These are phyloP conservation scores for Nipponacmea schrenckii DNA, from an alignment of 2,888 invertebrate genomes.

Conservation along the genomic window DNA sequence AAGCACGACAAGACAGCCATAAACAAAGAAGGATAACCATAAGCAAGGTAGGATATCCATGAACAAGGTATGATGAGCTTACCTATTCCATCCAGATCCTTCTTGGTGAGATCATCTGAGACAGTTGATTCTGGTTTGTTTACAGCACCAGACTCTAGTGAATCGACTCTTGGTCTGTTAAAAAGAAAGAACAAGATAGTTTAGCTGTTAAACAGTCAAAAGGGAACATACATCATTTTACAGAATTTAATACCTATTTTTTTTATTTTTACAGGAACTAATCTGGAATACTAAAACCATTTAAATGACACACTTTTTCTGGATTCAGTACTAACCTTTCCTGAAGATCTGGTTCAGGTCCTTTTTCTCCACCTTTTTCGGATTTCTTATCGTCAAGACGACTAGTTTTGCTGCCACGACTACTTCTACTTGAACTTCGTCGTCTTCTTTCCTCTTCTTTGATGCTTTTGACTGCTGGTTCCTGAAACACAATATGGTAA, in stretches of 20 bases:
- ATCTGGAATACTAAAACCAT: no score
- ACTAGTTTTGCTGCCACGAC: slow-evolving; percentile 19
- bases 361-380: neutral
- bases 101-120: neutral
- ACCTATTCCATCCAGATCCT: neutral
- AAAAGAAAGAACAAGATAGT: no score
- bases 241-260: no score
- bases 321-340: neutral
- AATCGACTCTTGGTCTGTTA: neutral
- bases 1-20: no score
- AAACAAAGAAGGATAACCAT: no score
- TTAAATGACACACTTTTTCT: no score
- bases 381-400: neutral
- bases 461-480: slow-evolving; percentile 1
- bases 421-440: slow-evolving; percentile 22
- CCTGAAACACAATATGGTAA: neutral
- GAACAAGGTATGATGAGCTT: neutral
- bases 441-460: slow-evolving; percentile 19
- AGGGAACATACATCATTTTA: no score
- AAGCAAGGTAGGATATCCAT: no score
- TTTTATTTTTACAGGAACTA: no score
- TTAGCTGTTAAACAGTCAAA: no score
- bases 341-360: neutral
- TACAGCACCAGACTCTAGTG: neutral
- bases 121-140: neutral